phyloP scores from a whole-genome alignment of 1,140 invertebrate genomes.

The Drosophila tristis region DNA sequence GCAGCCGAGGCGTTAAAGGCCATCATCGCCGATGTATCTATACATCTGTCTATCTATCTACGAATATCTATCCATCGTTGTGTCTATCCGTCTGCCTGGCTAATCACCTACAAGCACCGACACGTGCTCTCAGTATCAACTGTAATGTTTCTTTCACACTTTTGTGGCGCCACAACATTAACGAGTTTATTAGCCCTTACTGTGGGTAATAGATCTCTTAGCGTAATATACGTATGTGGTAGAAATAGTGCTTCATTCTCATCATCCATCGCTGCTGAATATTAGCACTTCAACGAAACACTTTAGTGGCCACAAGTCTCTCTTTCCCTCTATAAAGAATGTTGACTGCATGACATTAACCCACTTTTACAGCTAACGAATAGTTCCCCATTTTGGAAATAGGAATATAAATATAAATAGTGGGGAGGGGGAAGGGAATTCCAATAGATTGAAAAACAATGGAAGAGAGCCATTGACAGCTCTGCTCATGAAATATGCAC shows the following conservation, averaged over 20 bases:
- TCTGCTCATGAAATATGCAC: slow-evolving; percentile 52
- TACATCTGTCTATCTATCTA: slow-evolving; percentile 3
- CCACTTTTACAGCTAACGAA: slow-evolving; percentile 70
- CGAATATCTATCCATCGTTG: slow-evolving; percentile 26
- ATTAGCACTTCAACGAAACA: too few relatives aligned
- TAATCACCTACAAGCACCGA: slow-evolving; percentile 58
- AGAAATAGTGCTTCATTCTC: too few relatives aligned
- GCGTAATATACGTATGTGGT: too few relatives aligned
- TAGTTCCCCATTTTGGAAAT: slow-evolving; percentile 50
- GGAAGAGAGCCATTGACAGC: slow-evolving; percentile 27
- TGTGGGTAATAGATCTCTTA: too few relatives aligned
- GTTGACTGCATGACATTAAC: slow-evolving; percentile 64
- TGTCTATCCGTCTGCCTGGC: slow-evolving; percentile 35
- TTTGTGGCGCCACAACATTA: slow-evolving; percentile 51
- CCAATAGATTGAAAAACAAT: slow-evolving; percentile 11
- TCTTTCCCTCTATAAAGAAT: not conserved
- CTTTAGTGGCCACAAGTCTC: slow-evolving; percentile 7
- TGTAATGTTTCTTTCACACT: slow-evolving; percentile 47
- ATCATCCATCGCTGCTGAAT: too few relatives aligned
- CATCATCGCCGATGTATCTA: slow-evolving; percentile 35
- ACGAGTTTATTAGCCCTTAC: slow-evolving; percentile 63
- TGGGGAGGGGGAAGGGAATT: slow-evolving; percentile 36
- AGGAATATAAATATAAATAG: not conserved
- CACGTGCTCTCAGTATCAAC: slow-evolving; percentile 51
- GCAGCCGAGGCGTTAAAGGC: slow-evolving; percentile 60